Conservation (phyloP, 2,888 invertebrate species). For the Acleris holmiana region DNA sequence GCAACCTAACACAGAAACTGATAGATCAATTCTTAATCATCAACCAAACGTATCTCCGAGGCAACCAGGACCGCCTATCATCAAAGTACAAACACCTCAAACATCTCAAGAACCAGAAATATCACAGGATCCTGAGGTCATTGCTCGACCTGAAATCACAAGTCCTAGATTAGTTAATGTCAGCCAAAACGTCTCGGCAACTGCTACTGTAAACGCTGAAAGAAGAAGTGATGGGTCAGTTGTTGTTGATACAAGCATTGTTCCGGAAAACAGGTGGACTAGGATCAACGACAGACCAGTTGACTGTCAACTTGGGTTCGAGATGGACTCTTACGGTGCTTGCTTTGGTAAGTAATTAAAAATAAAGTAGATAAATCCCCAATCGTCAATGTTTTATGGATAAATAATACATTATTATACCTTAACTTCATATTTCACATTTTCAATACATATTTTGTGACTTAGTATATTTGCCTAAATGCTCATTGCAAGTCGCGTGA, state of each 20-base stretch:
- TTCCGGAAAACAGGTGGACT: slow-evolving; percentile 67
- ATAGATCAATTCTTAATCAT: slow-evolving; percentile 9
- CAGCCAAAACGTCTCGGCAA: slow-evolving; percentile 50
- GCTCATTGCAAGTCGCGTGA: too few relatives aligned
- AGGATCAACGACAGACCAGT: slow-evolving; percentile 54
- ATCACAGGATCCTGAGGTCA: slow-evolving; percentile 34
- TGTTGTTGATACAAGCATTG: slow-evolving; percentile 55
- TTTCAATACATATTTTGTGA: too few relatives aligned
- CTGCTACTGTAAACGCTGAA: slow-evolving; percentile 52
- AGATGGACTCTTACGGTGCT: slow-evolving; percentile 80
- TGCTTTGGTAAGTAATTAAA: slow-evolving; percentile 80
- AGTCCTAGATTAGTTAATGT: slow-evolving; percentile 54
- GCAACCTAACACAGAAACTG: slow-evolving; percentile 28
- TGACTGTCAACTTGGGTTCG: slow-evolving; percentile 80
- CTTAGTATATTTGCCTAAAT: too few relatives aligned
- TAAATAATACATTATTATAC: too few relatives aligned
- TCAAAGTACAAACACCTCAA: slow-evolving; percentile 37
- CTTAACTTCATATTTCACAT: too few relatives aligned
- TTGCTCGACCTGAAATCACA: slow-evolving; percentile 23
- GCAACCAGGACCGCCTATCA: slow-evolving; percentile 34
- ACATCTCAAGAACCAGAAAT: slow-evolving; percentile 34
- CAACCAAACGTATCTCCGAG: slow-evolving; percentile 37
- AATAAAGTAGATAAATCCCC: too few relatives aligned
- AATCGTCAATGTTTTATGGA: too few relatives aligned
- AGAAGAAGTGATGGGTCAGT: slow-evolving; percentile 59